Conservation (phyloP, 1,140 invertebrate species). For the Polyergus mexicanus region DNA sequence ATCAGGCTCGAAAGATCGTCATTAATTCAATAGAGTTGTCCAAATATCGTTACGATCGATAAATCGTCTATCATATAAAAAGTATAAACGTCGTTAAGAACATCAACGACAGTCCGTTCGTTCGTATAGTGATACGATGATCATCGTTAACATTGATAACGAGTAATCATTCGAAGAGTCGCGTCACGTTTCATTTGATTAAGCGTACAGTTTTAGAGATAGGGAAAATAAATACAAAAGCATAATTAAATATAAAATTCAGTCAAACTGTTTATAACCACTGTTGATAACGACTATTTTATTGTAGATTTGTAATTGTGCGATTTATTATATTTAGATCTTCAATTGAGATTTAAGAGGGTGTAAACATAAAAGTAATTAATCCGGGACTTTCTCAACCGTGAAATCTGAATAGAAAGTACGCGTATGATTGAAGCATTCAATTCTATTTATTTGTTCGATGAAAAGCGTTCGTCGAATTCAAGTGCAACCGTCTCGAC, state of each 20-base stretch:
- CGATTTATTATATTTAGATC: neutral
- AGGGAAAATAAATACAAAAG: no score
- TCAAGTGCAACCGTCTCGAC: neutral
- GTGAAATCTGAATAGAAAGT: slow-evolving; percentile 2
- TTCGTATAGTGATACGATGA: neutral
- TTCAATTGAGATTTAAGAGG: neutral
- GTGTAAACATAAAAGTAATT: neutral
- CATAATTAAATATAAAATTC: neutral
- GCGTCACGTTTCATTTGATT: neutral
- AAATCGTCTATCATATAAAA: neutral
- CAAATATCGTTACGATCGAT: slow-evolving; percentile 3
- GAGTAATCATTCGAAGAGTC: neutral
- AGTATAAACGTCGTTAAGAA: neutral
- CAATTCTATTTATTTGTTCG: neutral
- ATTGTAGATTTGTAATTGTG: neutral
- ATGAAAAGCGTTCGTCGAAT: slow-evolving; percentile 4
- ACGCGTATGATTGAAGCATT: neutral
- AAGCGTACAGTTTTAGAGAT: neutral
- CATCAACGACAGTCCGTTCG: neutral
- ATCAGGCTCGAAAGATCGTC: neutral
- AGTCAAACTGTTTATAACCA: neutral
- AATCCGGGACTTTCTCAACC: neutral
- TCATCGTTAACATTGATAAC: neutral
- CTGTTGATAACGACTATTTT: no score
- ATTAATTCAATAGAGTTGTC: slow-evolving; percentile 42